Evolutionary conservation across 2,888 invertebrate genomes (phyloP).

Genomic region (Tetramorium bicarinatum): DNA sequence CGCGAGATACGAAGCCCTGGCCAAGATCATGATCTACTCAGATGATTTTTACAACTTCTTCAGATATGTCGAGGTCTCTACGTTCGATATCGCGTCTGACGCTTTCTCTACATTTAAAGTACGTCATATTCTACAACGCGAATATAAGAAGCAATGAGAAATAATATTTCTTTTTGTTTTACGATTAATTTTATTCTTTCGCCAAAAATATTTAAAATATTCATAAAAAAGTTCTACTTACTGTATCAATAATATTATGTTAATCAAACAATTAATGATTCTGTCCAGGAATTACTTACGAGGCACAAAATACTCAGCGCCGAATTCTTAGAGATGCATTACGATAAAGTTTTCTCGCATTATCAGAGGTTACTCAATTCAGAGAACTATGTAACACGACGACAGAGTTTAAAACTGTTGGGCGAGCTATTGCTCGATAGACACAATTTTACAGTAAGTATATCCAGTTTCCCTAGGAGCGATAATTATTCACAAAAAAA

Average conservation of each 20-base stretch:
- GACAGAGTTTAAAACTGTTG: slow-evolving; percentile 98
- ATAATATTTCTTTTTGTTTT: slow-evolving; percentile 42
- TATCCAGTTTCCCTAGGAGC: slow-evolving; percentile 61
- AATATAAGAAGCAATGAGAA: slow-evolving; percentile 57
- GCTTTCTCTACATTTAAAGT: slow-evolving; percentile 99
- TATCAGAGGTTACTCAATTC: slow-evolving; percentile 99
- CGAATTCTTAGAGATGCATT: slow-evolving; percentile 99
- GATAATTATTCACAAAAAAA: background rate
- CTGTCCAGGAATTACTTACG: slow-evolving; percentile 94
- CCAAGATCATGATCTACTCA: slow-evolving; percentile 99
- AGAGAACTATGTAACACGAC: slow-evolving; percentile 99
- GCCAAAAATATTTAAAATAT: background rate
- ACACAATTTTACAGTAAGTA: slow-evolving; percentile 98
- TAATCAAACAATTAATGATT: background rate
- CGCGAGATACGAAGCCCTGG: slow-evolving; percentile 98
- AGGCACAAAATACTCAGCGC: slow-evolving; percentile 98
- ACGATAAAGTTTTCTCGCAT: slow-evolving; percentile 98
- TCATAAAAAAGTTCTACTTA: background rate
- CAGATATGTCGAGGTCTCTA: slow-evolving; percentile 99
- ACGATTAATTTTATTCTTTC: background rate
- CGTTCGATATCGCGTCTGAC: slow-evolving; percentile 99
- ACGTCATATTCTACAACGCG: slow-evolving; percentile 57
- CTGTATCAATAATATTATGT: slow-evolving; percentile 25
- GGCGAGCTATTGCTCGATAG: slow-evolving; percentile 99
- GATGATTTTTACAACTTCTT: slow-evolving; percentile 99